Conservation (phyloP, 2,888 invertebrate genomes). For the Bugulina stolonifera region DNA sequence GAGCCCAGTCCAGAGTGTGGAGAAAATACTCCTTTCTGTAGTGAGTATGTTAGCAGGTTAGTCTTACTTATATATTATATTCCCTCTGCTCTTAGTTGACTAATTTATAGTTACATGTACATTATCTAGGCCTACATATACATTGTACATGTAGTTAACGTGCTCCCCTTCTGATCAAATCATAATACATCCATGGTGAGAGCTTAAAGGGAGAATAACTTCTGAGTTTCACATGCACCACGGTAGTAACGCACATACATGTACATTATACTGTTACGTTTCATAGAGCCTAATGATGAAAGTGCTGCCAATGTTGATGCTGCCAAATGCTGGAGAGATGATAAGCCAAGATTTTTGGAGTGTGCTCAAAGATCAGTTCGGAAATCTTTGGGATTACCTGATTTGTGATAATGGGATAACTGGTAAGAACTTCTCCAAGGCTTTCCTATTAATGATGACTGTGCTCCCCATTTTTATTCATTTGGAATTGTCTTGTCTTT, state of each 20-base stretch:
- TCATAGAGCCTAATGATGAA: conserved; percentile 91
- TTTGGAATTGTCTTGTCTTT: too few relatives aligned
- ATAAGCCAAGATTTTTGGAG: conserved; percentile 82
- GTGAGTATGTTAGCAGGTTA: conserved; percentile 92
- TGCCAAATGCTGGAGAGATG: conserved; percentile 98
- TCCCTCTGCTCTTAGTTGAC: not conserved
- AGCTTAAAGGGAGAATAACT: too few relatives aligned
- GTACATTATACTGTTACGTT: not conserved
- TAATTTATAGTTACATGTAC: not conserved
- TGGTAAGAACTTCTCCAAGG: too few relatives aligned
- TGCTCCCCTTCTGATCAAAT: too few relatives aligned
- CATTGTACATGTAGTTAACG: too few relatives aligned
- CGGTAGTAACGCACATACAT: too few relatives aligned
- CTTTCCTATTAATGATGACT: too few relatives aligned
- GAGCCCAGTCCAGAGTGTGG: conserved; percentile 99
- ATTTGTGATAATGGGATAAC: conserved; percentile 23
- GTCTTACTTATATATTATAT: conserved; percentile 29
- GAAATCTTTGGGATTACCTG: conserved; percentile 68
- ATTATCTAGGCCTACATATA: too few relatives aligned
- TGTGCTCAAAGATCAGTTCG: conserved; percentile 86
- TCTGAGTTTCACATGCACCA: too few relatives aligned
- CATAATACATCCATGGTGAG: too few relatives aligned
- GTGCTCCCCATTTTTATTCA: too few relatives aligned
- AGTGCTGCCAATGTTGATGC: conserved; percentile 99
- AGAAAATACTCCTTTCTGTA: conserved; percentile 95